Evolutionary conservation across 2,888 invertebrate genomes (phyloP).

Genomic region (Oxyteleia sp.): DNA sequence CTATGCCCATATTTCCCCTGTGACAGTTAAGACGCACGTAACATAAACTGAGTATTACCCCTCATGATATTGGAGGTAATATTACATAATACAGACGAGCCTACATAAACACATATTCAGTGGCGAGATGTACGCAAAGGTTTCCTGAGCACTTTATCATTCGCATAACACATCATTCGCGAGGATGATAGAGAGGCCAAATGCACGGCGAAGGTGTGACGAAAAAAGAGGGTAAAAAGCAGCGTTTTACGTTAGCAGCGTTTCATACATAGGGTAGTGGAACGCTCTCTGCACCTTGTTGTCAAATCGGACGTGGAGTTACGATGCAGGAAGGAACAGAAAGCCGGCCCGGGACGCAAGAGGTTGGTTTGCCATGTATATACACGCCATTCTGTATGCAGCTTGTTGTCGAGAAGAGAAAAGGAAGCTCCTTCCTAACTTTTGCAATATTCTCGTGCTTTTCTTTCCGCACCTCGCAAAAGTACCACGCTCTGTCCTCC

Average conservation of each 20-base stretch:
- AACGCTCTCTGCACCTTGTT: conserved; percentile 71
- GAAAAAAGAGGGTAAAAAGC: conserved; percentile 60
- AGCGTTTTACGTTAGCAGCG: conserved; percentile 61
- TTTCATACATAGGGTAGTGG: conserved; percentile 79
- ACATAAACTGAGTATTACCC: conserved; percentile 43
- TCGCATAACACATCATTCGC: conserved; percentile 52
- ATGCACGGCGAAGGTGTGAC: conserved; percentile 31
- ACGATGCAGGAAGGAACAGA: conserved; percentile 62
- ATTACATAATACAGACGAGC: conserved; percentile 48
- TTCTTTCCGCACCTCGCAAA: conserved; percentile 75
- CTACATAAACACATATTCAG: conserved; percentile 54
- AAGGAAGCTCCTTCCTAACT: conserved; percentile 78
- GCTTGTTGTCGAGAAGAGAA: conserved; percentile 77
- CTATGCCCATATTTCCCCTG: conserved; percentile 5
- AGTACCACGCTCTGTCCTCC: conserved; percentile 40
- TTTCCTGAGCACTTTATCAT: conserved; percentile 65
- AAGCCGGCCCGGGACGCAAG: conserved; percentile 64
- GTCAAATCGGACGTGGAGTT: conserved; percentile 79
- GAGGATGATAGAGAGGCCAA: conserved; percentile 48
- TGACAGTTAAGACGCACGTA: conserved; percentile 22
- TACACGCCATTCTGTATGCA: conserved; percentile 79
- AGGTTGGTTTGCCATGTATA: conserved; percentile 57
- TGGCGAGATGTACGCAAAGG: conserved; percentile 36
- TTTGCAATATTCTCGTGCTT: conserved; percentile 82
- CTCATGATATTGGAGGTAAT: conserved; percentile 40